These are phyloP conservation scores for Mamestra brassicae DNA, from an alignment of 2,888 invertebrate species.

Conservation along the genomic window DNA sequence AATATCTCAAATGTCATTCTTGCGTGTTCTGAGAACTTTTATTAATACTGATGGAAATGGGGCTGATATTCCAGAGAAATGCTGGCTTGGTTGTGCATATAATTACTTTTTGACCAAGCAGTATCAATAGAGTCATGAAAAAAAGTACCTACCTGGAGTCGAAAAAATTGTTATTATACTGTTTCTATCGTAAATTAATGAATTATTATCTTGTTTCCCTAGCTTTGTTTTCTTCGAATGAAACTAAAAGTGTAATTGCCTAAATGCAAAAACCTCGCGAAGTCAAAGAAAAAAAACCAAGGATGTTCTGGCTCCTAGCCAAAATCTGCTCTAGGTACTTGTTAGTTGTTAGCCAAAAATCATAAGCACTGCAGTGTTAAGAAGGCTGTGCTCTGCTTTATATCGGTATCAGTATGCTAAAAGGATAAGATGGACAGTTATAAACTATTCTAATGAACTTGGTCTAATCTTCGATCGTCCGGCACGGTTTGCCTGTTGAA, in stretches of 20 bases:
- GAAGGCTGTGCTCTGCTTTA: neutral
- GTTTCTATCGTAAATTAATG: too few relatives aligned
- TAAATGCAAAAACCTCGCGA: too few relatives aligned
- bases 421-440: neutral
- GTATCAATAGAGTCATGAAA: neutral
- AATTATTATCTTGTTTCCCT: too few relatives aligned
- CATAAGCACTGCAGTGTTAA: too few relatives aligned
- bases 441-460: neutral
- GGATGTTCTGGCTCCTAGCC: neutral
- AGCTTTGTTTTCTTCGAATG: too few relatives aligned
- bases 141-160: neutral
- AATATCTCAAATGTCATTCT: conserved; percentile 40
- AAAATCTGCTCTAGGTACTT: neutral
- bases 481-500: conserved; percentile 1
- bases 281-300: too few relatives aligned
- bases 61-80: neutral
- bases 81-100: neutral
- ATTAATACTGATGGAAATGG: neutral
- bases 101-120: neutral
- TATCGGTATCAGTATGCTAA: conserved; percentile 16
- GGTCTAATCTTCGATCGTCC: conserved; percentile 24
- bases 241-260: too few relatives aligned
- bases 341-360: too few relatives aligned
- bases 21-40: conserved; percentile 30
- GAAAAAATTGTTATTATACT: too few relatives aligned